Base-by-base conservation (phyloP, 2,113 vertebrate genomes). In the Calyptomena viridis region DNA sequence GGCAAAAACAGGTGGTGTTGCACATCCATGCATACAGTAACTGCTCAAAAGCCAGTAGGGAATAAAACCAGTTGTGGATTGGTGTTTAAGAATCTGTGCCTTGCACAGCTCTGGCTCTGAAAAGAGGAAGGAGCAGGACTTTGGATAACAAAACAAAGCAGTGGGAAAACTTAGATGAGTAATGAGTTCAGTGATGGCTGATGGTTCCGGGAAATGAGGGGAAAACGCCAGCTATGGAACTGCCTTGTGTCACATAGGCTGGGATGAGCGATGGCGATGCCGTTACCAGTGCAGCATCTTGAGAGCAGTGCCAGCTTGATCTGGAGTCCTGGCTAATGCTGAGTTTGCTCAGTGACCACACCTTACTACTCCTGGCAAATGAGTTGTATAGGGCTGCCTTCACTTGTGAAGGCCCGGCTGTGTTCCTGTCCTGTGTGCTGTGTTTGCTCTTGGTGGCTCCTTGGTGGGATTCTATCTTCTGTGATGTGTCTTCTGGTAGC, bases 401-500 rank as follows among this genome's bases (percentile, higher is more conserved):
- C 0, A 1, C 28, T 82, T 23, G 27, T 4, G 42, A 76, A 71
- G 52, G 58, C 27, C 35, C 33, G 40, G 7, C 56, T 82, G 78
- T 42, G 50, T 74, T 82, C 39, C 25, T 58, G 13, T 30, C 87
- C 14, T 22, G 78, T 52, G 95, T 67, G 72, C 91, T 66, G 58
- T 64, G 83, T 80, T 89, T 85, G 93, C 83, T 94, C 58, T 90
- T 89, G 80, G 88, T 95, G 94, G 87, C 93, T 97, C 44, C 73
- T 97, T 30, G 92, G 94, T 78, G 96, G 96, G 96, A 81, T 96
- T 95, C 94, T 86, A 90, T 82, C 12, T 22, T 81, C 93, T 96
- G 18, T 83, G 90, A 92, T 95, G 91, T 90, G 12, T 84, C 60
- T 78, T 89, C 87, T 92, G 94, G 95, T 97, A 96, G 97, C 78